phyloP scores from a whole-genome alignment of 2,113 vertebrate genomes.

The Cyanocitta stelleri region DNA sequence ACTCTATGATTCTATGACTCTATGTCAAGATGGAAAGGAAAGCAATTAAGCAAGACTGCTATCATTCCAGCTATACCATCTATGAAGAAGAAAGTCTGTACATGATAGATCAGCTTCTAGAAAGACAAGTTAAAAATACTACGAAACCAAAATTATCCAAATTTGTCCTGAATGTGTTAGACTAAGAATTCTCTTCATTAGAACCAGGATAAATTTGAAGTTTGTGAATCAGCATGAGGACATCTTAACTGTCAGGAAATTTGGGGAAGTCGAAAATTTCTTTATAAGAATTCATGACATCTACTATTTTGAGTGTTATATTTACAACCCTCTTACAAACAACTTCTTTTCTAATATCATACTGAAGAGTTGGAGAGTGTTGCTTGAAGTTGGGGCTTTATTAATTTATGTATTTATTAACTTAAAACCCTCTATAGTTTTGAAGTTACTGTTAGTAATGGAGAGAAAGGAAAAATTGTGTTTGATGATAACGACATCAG shows the following conservation, averaged over 20 bases:
- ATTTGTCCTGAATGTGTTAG: neutral
- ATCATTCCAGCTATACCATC: neutral
- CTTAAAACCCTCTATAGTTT: neutral
- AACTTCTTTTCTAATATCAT: neutral
- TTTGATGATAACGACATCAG: neutral
- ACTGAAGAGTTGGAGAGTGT: neutral
- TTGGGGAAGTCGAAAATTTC: neutral
- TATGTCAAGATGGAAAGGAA: neutral
- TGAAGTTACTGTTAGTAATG: neutral
- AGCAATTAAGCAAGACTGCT: neutral
- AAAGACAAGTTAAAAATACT: neutral
- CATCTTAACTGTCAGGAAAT: neutral
- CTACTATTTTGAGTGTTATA: neutral
- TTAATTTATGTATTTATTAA: neutral
- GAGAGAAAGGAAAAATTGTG: neutral
- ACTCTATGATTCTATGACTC: neutral
- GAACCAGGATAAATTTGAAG: neutral
- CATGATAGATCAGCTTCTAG: neutral
- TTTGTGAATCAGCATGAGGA: neutral
- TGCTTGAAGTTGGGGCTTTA: neutral
- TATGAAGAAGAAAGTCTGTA: neutral
- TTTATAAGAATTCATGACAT: neutral
- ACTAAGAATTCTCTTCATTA: neutral
- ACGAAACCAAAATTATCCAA: neutral
- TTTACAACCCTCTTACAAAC: neutral